Conservation (phyloP, 2,113 vertebrate species). For the Lophotis ruficrista region DNA sequence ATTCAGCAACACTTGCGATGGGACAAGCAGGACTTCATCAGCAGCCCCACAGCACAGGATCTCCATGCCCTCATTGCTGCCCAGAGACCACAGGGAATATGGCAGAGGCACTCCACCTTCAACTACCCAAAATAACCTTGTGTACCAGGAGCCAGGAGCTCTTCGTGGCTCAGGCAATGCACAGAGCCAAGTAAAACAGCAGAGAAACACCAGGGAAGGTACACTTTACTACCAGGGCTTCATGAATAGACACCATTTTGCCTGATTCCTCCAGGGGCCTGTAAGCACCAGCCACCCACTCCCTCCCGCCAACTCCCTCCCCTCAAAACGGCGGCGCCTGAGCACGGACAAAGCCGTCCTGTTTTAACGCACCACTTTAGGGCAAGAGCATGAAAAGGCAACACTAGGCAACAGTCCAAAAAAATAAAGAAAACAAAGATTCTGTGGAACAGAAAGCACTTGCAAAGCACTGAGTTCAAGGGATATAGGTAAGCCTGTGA, state of each 20-base stretch:
- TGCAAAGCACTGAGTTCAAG: background rate
- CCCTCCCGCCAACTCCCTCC: background rate
- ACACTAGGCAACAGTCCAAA: background rate
- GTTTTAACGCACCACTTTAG: background rate
- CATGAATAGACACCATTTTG: background rate
- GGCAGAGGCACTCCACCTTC: background rate
- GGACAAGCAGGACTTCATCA: accelerated
- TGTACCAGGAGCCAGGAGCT: background rate
- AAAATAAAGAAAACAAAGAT: background rate
- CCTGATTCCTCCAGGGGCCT: background rate
- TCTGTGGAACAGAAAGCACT: background rate
- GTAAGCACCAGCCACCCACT: background rate
- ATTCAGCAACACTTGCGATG: accelerated
- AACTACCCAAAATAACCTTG: background rate
- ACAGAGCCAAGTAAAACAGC: background rate
- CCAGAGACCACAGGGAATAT: accelerated
- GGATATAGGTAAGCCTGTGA: background rate
- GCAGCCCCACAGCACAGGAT: background rate
- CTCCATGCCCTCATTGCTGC: too few relatives aligned
- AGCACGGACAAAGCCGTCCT: constrained; percentile 15
- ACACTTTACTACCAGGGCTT: background rate
- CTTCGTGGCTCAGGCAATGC: background rate
- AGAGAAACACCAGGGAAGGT: background rate
- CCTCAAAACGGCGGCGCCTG: accelerated
- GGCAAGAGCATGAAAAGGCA: background rate